Evolutionary conservation across 2,888 invertebrate genomes (phyloP).

Genomic region (Dermolepida albohirtum): DNA sequence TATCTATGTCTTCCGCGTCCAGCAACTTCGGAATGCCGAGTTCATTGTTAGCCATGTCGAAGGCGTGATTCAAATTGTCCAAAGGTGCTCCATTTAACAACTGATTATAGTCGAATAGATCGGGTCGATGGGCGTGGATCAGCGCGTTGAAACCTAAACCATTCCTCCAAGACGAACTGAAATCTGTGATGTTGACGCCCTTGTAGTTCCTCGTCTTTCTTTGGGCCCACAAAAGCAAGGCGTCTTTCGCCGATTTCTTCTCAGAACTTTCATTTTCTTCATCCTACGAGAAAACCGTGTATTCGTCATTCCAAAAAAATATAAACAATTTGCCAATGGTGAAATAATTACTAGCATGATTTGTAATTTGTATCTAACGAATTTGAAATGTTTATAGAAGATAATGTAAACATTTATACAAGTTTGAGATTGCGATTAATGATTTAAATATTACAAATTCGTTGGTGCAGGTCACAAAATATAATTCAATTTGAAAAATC

Average conservation of each 20-base stretch:
- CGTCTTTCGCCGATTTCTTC: slow-evolving; percentile 99
- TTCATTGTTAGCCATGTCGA: slow-evolving; percentile 92
- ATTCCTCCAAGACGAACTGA: slow-evolving; percentile 94
- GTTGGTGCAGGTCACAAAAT: too few species aligned
- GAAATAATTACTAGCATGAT: too few species aligned
- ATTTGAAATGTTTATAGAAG: too few species aligned
- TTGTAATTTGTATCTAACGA: too few species aligned
- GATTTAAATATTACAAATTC: too few species aligned
- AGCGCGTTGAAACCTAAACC: slow-evolving; percentile 98
- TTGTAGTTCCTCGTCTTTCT: slow-evolving; percentile 96
- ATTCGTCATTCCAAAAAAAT: too few species aligned
- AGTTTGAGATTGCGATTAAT: too few species aligned
- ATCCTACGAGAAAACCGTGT: slow-evolving; percentile 80
- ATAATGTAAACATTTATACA: too few species aligned
- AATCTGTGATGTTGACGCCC: slow-evolving; percentile 89
- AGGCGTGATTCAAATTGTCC: slow-evolving; percentile 97
- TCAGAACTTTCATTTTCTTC: slow-evolving; percentile 97
- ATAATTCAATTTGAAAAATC: too few species aligned
- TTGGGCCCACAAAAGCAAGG: slow-evolving; percentile 97
- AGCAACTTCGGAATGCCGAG: slow-evolving; percentile 93
- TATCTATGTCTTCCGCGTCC: slow-evolving; percentile 97
- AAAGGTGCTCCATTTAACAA: slow-evolving; percentile 87
- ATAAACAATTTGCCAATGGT: too few species aligned
- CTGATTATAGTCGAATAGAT: slow-evolving; percentile 89
- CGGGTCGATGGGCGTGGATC: slow-evolving; percentile 97